phyloP scores from a whole-genome alignment of 2,888 invertebrate genomes.

The Pheosia tremula region DNA sequence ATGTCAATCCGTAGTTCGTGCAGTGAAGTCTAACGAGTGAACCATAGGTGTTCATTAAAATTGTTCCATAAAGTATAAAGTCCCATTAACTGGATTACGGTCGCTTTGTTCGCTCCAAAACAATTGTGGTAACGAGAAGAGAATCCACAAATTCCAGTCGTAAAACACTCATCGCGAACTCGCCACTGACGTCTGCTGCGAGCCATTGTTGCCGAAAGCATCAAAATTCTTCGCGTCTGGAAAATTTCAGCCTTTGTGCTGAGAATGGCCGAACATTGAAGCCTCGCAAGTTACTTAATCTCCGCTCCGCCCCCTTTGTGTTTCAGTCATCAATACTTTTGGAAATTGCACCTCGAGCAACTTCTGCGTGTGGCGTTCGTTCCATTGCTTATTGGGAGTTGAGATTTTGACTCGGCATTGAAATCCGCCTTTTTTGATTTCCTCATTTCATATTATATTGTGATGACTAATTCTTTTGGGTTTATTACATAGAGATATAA shows the following conservation, averaged over 20 bases:
- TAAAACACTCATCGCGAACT: conserved; percentile 62
- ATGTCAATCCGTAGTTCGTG: too few species aligned
- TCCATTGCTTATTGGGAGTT: conserved; percentile 39
- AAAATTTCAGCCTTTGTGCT: conserved; percentile 68
- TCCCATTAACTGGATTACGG: conserved; percentile 56
- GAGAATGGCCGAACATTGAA: conserved; percentile 61
- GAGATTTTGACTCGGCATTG: conserved; percentile 18
- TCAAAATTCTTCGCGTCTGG: conserved; percentile 71
- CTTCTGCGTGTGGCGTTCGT: conserved; percentile 42
- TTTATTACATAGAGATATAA: not conserved
- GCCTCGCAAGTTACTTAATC: conserved; percentile 75
- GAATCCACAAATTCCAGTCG: conserved; percentile 56
- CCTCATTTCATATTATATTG: not conserved
- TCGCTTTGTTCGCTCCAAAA: conserved; percentile 54
- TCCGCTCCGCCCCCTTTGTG: conserved; percentile 65
- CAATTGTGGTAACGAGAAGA: conserved; percentile 55
- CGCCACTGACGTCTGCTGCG: conserved; percentile 54
- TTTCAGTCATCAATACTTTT: conserved; percentile 72
- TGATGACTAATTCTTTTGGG: not conserved
- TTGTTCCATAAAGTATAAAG: conserved; percentile 7
- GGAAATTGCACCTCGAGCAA: conserved; percentile 59
- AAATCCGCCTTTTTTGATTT: conserved; percentile 15
- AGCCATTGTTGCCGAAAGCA: conserved; percentile 61
- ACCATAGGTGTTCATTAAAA: too few species aligned
- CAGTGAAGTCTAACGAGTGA: too few species aligned